Percentiles rank a stretch among this genome's conserved stretches.
Evolutionary conservation across 2,888 invertebrate genomes (phyloP).

Genomic region (Allolobophora icterica): DNA sequence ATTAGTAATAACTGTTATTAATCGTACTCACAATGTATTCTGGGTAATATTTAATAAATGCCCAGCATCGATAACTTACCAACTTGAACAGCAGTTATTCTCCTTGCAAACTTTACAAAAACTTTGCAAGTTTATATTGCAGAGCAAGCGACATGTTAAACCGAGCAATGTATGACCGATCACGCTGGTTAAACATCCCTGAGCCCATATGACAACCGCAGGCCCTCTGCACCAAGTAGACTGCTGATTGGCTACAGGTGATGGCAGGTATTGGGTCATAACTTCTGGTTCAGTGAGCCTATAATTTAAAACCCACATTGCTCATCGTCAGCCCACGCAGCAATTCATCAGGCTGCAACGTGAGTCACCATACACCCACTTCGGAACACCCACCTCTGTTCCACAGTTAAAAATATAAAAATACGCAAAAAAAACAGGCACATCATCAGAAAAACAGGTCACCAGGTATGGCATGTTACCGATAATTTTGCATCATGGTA

Average conservation of each 20-base stretch:
- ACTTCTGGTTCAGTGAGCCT: slow-evolving; percentile 4
- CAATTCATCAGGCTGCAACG: not conserved
- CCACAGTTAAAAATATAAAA: not conserved
- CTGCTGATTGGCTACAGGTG: slow-evolving; percentile 17
- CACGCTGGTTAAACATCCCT: not conserved
- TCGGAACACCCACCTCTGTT: not conserved
- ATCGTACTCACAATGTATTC: not conserved
- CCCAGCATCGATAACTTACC: not conserved
- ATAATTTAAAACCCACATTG: not conserved
- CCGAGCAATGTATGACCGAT: not conserved
- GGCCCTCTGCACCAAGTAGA: not conserved
- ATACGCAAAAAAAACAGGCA: not conserved
- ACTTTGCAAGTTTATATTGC: not conserved
- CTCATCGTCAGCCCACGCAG: not conserved
- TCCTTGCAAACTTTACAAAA: not conserved
- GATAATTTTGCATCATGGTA: not conserved
- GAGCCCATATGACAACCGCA: not conserved
- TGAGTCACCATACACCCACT: not conserved
- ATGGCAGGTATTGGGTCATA: not conserved
- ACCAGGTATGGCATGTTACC: not conserved
- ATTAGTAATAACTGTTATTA: no score
- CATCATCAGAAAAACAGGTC: not conserved
- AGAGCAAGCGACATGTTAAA: not conserved
- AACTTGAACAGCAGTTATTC: not conserved
- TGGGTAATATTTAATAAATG: not conserved